Evolutionary conservation across 2,888 invertebrate species (phyloP).

Genomic region (Aethes cnicana): DNA sequence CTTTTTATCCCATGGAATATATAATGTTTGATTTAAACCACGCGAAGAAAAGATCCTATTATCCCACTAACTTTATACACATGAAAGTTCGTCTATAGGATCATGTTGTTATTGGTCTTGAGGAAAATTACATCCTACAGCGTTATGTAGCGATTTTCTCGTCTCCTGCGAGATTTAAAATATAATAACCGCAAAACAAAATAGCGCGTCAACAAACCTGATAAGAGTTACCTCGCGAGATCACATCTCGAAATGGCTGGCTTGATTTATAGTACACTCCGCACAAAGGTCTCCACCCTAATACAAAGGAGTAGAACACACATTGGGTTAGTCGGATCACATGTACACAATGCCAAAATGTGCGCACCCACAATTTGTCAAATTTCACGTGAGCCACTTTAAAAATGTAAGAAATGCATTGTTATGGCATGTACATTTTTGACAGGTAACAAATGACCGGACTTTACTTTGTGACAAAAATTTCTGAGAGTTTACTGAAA

Average conservation of each 20-base stretch:
- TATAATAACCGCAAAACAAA: conserved; percentile 28
- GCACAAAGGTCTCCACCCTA: neutral
- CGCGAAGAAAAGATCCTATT: no score
- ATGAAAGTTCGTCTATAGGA: no score
- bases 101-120: no score
- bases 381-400: conserved; percentile 30
- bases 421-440: conserved; percentile 17
- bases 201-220: conserved; percentile 27
- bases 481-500: no score
- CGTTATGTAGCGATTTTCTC: neutral
- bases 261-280: conserved; percentile 33
- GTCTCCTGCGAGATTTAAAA: conserved; percentile 12
- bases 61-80: no score
- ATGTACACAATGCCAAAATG: conserved; percentile 19
- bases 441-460: conserved; percentile 18
- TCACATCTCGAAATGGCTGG: conserved; percentile 35
- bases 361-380: conserved; percentile 28
- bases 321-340: neutral
- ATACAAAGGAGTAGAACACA: conserved; percentile 2
- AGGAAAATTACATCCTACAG: no score
- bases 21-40: no score
- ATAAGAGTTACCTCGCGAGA: conserved; percentile 35
- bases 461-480: no score
- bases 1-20: no score
- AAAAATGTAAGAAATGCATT: conserved; percentile 30